Base-by-base conservation (phyloP, 1,140 invertebrate species). In the Tetraneura akinire region DNA sequence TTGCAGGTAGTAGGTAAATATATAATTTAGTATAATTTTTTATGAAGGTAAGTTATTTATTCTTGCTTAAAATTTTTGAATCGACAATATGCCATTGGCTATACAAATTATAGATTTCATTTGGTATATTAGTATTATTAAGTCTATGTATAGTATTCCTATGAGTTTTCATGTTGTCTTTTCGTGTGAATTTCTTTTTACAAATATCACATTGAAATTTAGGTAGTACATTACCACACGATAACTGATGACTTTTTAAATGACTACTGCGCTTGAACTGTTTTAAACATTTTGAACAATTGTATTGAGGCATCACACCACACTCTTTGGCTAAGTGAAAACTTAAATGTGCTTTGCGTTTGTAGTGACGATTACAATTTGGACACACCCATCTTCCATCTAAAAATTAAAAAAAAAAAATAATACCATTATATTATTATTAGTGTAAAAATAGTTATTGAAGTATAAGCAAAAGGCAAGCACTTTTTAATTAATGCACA, bases 171-270 rank as follows among this genome's bases (percentile, higher is more conserved):
- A 88, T 82, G 51, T 86, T 87, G 84, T 86, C 86, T 47, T 86
- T 87, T 71, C 86, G 83, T 26, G 87, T 90, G 81, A 89, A 87
- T 82, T 89, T 88, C 83, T 88, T 87, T 83, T 87, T 83, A 86
- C 90, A 91, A 84, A 88, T 87, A 11, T 89, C 89, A 82, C 91
- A 92, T 82, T 88, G 87, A 85, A 91, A 91, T 84, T 90, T 88
- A 1, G 74, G 74, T 18, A 90, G 90, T 80, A 89, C 88, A 84
- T 83, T 81, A 11, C 83, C 83, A 32, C 83, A 83, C 16, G 74
- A 78, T 16, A 78, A 11, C 21, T 60, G 55, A 37, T 83, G 82
- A 37, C 60, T 76, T 37, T 82, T 83, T 47, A 55, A 23, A 57
- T 83, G 81, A 76, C 76, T 66, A 23, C 47, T 81, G 18, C 80